Conservation (phyloP, 2,888 invertebrate genomes). For the Eristalis arbustorum region DNA sequence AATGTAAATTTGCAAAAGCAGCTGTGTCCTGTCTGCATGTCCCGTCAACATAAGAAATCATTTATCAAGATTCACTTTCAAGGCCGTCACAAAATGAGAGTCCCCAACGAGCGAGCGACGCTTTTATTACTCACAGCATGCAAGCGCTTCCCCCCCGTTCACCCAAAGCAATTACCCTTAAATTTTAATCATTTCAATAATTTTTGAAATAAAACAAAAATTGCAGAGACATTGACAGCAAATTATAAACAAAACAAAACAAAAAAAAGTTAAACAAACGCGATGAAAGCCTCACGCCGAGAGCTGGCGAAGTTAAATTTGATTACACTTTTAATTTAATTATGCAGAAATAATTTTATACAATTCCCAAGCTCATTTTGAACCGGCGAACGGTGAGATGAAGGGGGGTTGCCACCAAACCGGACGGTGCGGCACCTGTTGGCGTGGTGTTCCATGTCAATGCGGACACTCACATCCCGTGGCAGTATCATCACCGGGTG, state of each 20-base stretch:
- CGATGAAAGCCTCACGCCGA: neutral
- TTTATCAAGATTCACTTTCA: slow-evolving; percentile 22
- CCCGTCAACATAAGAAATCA: slow-evolving; percentile 11
- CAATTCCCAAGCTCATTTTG: slow-evolving; percentile 5
- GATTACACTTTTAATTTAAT: slow-evolving; percentile 26
- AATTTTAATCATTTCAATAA: neutral
- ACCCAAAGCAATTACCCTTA: neutral
- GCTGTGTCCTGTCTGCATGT: neutral
- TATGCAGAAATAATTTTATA: slow-evolving; percentile 19
- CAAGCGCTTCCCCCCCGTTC: neutral
- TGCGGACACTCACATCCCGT: neutral
- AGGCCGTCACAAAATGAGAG: neutral
- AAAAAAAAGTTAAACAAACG: neutral
- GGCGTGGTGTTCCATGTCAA: neutral
- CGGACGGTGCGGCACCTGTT: neutral
- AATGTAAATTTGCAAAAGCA: neutral
- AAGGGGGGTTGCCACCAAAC: neutral
- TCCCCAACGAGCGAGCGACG: neutral
- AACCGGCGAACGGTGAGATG: neutral
- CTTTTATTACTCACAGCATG: neutral
- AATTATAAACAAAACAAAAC: neutral
- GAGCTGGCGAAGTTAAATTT: neutral
- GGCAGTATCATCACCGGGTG: slow-evolving; percentile 2
- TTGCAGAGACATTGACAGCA: too few relatives aligned
- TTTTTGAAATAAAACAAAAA: neutral